Conservation (phyloP, 1,140 invertebrate genomes). For the Leptinotarsa defecta region DNA sequence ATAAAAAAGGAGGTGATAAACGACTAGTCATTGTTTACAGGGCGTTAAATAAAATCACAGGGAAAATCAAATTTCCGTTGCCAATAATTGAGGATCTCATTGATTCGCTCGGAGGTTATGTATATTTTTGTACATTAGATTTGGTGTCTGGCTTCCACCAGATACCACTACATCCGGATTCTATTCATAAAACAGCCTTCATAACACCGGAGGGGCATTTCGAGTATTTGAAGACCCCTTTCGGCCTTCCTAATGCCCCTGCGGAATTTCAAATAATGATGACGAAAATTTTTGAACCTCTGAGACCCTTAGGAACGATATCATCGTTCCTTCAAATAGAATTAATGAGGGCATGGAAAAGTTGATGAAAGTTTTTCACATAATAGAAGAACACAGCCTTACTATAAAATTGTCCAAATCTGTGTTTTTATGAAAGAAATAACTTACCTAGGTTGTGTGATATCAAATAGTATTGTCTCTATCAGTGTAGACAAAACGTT, state of each 20-base stretch:
- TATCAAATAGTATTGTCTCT: too few species aligned
- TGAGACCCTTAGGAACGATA: slow-evolving; percentile 37
- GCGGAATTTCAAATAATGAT: slow-evolving; percentile 16
- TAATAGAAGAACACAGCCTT: background rate
- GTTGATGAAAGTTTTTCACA: slow-evolving; percentile 33
- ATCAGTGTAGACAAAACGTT: too few species aligned
- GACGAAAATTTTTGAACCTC: slow-evolving; percentile 22
- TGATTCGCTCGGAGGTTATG: slow-evolving; percentile 14
- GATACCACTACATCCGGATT: background rate
- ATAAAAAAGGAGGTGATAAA: slow-evolving; percentile 26
- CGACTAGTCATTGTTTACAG: slow-evolving; percentile 40
- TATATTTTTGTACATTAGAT: slow-evolving; percentile 18
- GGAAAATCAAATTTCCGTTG: slow-evolving; percentile 34
- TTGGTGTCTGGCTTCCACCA: slow-evolving; percentile 8
- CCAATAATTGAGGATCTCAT: slow-evolving; percentile 27
- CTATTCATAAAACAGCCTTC: background rate
- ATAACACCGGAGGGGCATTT: slow-evolving; percentile 13
- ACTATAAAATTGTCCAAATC: too few species aligned
- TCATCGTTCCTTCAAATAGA: slow-evolving; percentile 52
- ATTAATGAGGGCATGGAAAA: slow-evolving; percentile 56
- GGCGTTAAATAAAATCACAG: slow-evolving; percentile 40
- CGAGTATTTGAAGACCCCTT: background rate
- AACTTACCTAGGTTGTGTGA: too few species aligned
- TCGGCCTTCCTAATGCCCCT: too few species aligned
- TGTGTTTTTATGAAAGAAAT: too few species aligned